Conservation (phyloP, 1,140 invertebrate species). For the Copidosoma floridanum region DNA sequence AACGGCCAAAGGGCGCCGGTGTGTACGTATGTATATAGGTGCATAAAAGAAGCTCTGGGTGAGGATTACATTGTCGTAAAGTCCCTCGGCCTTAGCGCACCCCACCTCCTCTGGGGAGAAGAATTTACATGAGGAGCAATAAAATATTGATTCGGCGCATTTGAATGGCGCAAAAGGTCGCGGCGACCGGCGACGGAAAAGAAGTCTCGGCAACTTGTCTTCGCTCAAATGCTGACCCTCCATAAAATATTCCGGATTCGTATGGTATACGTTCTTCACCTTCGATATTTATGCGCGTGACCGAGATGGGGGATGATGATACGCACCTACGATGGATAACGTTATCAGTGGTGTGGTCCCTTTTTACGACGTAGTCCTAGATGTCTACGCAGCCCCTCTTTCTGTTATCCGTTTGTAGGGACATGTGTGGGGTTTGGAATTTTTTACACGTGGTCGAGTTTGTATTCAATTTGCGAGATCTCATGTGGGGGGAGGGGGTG, state of each 20-base stretch:
- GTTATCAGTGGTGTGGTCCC: background rate
- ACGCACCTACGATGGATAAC: conserved; percentile 3
- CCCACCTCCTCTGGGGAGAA: too few relatives aligned
- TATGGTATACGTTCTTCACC: background rate
- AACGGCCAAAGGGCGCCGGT: conserved; percentile 31
- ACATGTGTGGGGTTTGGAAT: too few relatives aligned
- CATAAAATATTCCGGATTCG: conserved; percentile 19
- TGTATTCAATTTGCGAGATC: too few relatives aligned
- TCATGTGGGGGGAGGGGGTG: too few relatives aligned
- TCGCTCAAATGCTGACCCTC: conserved; percentile 7
- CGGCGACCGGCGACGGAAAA: background rate
- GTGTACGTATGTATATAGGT: too few relatives aligned
- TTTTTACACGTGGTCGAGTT: too few relatives aligned
- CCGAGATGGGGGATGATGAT: background rate
- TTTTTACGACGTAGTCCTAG: conserved; percentile 4
- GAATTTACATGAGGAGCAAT: conserved; percentile 48
- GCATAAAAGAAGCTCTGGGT: too few relatives aligned
- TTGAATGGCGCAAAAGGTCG: conserved; percentile 28
- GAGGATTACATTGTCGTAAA: conserved; percentile 55
- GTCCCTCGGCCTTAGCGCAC: conserved; percentile 36
- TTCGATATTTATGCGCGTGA: too few relatives aligned
- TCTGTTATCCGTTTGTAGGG: too few relatives aligned
- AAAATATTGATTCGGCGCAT: conserved; percentile 43
- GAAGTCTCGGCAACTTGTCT: background rate
- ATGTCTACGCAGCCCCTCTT: too few relatives aligned